Base-by-base conservation (phyloP, 2,113 vertebrate genomes). In the Cyprinodon variegatus region DNA sequence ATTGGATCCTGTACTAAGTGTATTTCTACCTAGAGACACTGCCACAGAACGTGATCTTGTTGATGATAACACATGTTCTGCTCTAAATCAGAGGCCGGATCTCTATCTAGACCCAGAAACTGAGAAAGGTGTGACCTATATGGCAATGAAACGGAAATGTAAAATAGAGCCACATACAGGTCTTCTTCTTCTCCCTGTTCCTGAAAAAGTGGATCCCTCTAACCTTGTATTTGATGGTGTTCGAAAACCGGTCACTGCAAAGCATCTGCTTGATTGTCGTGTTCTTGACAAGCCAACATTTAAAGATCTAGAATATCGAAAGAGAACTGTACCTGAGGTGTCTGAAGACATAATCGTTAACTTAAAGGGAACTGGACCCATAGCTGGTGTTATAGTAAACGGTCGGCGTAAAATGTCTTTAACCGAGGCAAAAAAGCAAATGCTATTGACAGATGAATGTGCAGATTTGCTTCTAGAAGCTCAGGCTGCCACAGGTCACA, bases 401-500 rank as follows among this genome's bases (percentile, higher is more conserved):
- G 63, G 13, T 53, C 36, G 17, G 45, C 86, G 96, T 5, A 98
- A 96, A 78, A 96, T 97, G 82, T 95, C 96, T 0, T 89, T 99
- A 22, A 93, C 96, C 4, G 96, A 99, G 80, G 97, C 97, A 74
- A 97, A 96, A 83, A 94, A 95, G 59, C 94, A 95, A 82, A 94
- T 95, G 43, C 77, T 98, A 1, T 80, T 98, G 68, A 84, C 94
- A 20, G 89, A 93, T 12, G 95, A 97, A 63, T 94, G 93, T 0
- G 95, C 96, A 11, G 90, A 96, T 78, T 92, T 96, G 87, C 94
- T 99, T 7, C 86, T 99, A 15, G 97, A 98, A 87, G 97, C 97
- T 15, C 97, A 99, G 84, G 97, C 96, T 74, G 96, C 97, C 46
- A 99, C 97, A 2, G 97, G 97, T 17, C 95, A 96, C 0, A 94